These are phyloP conservation scores for Diplazon laetatorius DNA, from an alignment of 2,888 invertebrate genomes.

Conservation along the genomic window DNA sequence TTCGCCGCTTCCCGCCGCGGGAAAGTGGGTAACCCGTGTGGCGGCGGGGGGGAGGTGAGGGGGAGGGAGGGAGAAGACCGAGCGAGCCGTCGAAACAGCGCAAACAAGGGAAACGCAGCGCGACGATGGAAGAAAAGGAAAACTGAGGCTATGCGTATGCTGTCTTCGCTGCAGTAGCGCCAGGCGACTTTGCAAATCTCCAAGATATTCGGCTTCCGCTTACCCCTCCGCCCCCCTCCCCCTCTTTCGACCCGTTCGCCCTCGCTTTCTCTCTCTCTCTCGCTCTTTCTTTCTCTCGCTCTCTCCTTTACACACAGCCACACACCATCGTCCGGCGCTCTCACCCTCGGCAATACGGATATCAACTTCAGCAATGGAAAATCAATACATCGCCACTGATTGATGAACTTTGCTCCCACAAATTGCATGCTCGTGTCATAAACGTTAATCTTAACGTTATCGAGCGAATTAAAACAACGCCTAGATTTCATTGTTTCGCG, in stretches of 20 bases:
- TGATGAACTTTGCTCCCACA: slow-evolving; percentile 59
- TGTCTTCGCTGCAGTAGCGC: slow-evolving; percentile 58
- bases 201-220: slow-evolving; percentile 61
- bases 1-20: slow-evolving; percentile 73
- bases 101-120: slow-evolving; percentile 16
- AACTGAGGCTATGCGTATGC: slow-evolving; percentile 42
- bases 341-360: slow-evolving; percentile 46
- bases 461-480: slow-evolving; percentile 27
- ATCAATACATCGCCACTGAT: slow-evolving; percentile 62
- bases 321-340: too few species aligned
- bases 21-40: slow-evolving; percentile 66
- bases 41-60: slow-evolving; percentile 12
- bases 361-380: slow-evolving; percentile 65
- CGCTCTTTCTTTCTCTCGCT: slow-evolving; percentile 1
- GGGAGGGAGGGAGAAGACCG: slow-evolving; percentile 15
- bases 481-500: slow-evolving; percentile 43
- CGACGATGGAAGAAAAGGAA: slow-evolving; percentile 13
- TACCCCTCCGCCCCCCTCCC: slow-evolving; percentile 9
- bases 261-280: slow-evolving; percentile 3
- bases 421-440: slow-evolving; percentile 41
- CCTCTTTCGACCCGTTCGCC: slow-evolving; percentile 10
- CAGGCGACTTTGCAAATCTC: slow-evolving; percentile 56
- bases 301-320: too few species aligned
- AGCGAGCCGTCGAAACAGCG: slow-evolving; percentile 6
- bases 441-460: slow-evolving; percentile 25